Conservation (phyloP, 2,888 invertebrate species). For the Oegoconia quadripuncta region DNA sequence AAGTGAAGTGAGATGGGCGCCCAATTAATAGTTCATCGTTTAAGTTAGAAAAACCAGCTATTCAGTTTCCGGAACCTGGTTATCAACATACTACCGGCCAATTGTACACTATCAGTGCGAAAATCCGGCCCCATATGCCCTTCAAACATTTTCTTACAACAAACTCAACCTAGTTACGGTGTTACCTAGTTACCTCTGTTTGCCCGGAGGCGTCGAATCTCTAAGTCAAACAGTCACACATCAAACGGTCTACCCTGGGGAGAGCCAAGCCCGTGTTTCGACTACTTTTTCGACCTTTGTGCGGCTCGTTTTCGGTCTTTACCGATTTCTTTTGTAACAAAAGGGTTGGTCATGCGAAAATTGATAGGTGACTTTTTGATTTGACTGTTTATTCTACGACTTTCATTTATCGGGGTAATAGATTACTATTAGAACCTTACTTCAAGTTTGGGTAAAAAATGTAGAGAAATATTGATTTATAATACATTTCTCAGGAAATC, state of each 20-base stretch:
- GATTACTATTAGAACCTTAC: too few species aligned
- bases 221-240: slow-evolving; percentile 24
- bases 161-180: slow-evolving; percentile 20
- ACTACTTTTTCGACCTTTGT: slow-evolving; percentile 13
- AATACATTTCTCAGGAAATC: too few species aligned
- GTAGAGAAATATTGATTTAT: too few species aligned
- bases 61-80: too few species aligned
- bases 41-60: too few species aligned
- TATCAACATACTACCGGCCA: too few species aligned
- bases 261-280: slow-evolving; percentile 10
- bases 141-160: slow-evolving; percentile 4
- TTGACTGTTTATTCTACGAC: too few species aligned
- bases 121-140: background rate
- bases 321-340: slow-evolving; percentile 6
- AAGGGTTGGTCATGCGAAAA: slow-evolving; percentile 4
- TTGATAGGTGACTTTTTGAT: background rate
- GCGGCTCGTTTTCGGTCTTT: slow-evolving; percentile 5
- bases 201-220: slow-evolving; percentile 21
- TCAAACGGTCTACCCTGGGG: slow-evolving; percentile 21
- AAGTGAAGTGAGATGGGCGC: too few species aligned
- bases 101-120: background rate
- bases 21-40: too few species aligned
- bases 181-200: too few species aligned
- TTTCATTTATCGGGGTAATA: too few species aligned
- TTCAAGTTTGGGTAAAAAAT: too few species aligned